Conservation (phyloP, 1,140 invertebrate genomes). For the Drosophila pruinosa region DNA sequence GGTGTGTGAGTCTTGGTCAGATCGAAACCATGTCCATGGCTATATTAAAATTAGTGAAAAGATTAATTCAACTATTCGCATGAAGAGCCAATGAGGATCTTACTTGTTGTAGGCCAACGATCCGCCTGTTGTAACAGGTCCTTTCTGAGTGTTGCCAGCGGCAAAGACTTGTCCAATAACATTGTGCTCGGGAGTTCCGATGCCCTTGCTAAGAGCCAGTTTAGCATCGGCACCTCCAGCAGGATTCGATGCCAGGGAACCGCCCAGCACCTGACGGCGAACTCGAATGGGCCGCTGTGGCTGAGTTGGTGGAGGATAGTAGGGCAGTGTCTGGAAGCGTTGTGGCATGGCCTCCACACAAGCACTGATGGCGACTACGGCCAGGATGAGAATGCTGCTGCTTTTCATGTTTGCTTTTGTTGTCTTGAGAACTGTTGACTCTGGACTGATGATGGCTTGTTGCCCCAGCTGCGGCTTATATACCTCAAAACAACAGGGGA, state of each 20-base stretch:
- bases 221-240: constrained; percentile 66
- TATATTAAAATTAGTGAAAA: neutral
- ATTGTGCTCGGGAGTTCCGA: constrained; percentile 70
- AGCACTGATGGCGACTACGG: constrained; percentile 47
- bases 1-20: constrained; percentile 68
- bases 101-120: constrained; percentile 74
- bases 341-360: constrained; percentile 54
- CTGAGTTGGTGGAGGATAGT: constrained; percentile 43
- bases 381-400: constrained; percentile 48
- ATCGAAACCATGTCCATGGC: constrained; percentile 66
- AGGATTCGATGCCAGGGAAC: constrained; percentile 62
- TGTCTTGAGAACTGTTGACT: constrained; percentile 1
- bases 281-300: constrained; percentile 47
- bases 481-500: constrained; percentile 7
- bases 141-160: constrained; percentile 63
- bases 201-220: constrained; percentile 51
- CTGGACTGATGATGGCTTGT: constrained; percentile 30
- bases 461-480: constrained; percentile 31
- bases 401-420: constrained; percentile 46
- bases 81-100: constrained; percentile 13
- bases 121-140: constrained; percentile 66
- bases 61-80: neutral
- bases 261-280: constrained; percentile 63
- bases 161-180: constrained; percentile 65
- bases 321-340: constrained; percentile 35